Conservation (phyloP, 1,140 invertebrate species). For the Trinorchestia longiramus region DNA sequence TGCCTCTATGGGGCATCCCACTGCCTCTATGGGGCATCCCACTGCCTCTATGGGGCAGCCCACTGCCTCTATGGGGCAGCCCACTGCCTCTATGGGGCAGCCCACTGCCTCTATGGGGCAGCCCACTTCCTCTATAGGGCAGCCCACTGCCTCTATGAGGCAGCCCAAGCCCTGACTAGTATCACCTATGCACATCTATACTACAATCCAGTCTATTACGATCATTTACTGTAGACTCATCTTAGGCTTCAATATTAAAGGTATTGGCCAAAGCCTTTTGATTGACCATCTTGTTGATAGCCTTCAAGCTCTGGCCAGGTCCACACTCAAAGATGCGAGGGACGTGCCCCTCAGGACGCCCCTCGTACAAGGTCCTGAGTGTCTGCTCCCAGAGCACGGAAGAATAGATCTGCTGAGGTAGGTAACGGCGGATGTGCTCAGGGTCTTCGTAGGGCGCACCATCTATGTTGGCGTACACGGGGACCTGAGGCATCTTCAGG, state of each 20-base stretch:
- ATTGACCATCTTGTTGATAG: constrained; percentile 86
- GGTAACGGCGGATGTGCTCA: constrained; percentile 74
- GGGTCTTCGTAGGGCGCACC: constrained; percentile 76
- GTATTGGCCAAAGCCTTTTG: constrained; percentile 76
- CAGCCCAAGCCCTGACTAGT: too few species aligned
- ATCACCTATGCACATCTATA: too few species aligned
- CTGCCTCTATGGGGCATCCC: too few species aligned
- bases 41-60: too few species aligned
- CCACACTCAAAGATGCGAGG: constrained; percentile 91
- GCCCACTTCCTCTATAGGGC: too few species aligned
- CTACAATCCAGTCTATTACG: too few species aligned
- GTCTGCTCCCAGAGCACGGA: constrained; percentile 94
- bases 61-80: too few species aligned
- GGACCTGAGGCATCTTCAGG: constrained; percentile 77
- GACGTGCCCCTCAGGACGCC: constrained; percentile 75
- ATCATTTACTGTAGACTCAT: not conserved
- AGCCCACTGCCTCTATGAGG: too few species aligned
- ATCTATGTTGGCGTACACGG: constrained; percentile 85
- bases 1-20: too few species aligned
- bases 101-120: too few species aligned
- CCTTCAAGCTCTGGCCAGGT: constrained; percentile 81
- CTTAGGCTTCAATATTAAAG: constrained; percentile 51
- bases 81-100: too few species aligned
- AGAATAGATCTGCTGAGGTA: constrained; percentile 79
- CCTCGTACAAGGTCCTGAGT: constrained; percentile 74